Percentiles rank a stretch among this genome's conserved stretches.
These are phyloP conservation scores for Heliconius ismenius DNA, from an alignment of 2,888 invertebrate species.

Conservation along the genomic window DNA sequence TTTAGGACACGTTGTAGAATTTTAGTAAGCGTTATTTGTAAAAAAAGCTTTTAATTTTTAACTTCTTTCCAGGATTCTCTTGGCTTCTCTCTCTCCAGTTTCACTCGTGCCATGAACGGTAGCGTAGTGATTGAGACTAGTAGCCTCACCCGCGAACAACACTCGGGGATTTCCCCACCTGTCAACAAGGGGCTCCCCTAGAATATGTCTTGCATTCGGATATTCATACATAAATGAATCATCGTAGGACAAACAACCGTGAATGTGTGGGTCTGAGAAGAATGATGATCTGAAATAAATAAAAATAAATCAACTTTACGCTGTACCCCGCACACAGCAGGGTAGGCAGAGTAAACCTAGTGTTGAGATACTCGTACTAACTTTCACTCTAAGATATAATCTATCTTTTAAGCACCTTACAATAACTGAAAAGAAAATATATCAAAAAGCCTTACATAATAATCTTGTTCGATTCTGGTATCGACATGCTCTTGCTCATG, in stretches of 20 bases:
- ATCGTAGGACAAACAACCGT: constrained; percentile 87
- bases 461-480: constrained; percentile 22
- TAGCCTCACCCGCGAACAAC: constrained; percentile 84
- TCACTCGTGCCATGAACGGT: constrained; percentile 89
- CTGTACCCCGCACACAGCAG: too few species aligned
- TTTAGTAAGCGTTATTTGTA: background rate
- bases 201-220: constrained; percentile 73
- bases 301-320: too few species aligned
- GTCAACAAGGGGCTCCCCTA: constrained; percentile 82
- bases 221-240: constrained; percentile 75
- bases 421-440: background rate
- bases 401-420: background rate
- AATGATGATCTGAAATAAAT: constrained; percentile 83
- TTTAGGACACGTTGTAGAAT: too few species aligned
- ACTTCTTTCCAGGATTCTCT: constrained; percentile 38
- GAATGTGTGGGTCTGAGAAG: constrained; percentile 85
- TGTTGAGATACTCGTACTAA: too few species aligned
- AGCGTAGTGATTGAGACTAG: constrained; percentile 80
- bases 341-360: too few species aligned
- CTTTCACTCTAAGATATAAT: background rate
- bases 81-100: constrained; percentile 85
- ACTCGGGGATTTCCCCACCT: constrained; percentile 69
- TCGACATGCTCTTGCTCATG: constrained; percentile 11
- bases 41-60: background rate
- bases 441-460: constrained; percentile 1